Percentiles rank a stretch among this genome's conserved stretches.
phyloP scores from a whole-genome alignment of 1,140 invertebrate species.

The Tetragonula clypearis region DNA sequence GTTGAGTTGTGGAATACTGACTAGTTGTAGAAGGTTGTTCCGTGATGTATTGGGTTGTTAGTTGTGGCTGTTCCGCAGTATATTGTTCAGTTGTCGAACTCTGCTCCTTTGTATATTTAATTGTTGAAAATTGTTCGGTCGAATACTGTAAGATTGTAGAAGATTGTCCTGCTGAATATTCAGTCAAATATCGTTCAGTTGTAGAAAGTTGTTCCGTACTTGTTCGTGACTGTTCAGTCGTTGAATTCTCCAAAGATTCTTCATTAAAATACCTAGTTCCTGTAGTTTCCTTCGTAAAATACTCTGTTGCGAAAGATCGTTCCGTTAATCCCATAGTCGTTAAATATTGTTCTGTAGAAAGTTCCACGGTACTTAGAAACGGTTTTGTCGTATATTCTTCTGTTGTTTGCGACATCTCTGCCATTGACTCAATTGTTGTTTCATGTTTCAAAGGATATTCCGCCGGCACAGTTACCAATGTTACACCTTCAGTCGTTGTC shows the following conservation, averaged over 20 bases:
- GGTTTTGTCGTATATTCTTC: conserved; percentile 4
- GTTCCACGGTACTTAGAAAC: conserved; percentile 2
- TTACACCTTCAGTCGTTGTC: neutral
- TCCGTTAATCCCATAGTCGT: neutral
- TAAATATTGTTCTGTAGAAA: neutral
- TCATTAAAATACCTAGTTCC: neutral
- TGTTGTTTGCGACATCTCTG: neutral
- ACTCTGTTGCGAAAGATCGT: conserved; percentile 1
- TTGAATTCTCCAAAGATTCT: neutral
- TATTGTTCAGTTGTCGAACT: neutral
- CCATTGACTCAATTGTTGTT: conserved; percentile 5
- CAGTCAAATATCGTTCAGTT: neutral
- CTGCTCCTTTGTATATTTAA: conserved; percentile 1
- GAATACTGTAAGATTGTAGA: conserved; percentile 1
- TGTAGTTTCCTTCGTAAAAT: conserved; percentile 5
- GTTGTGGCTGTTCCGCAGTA: conserved; percentile 27
- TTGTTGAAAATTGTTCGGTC: conserved; percentile 26
- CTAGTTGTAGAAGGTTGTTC: conserved; percentile 1
- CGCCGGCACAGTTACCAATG: conserved; percentile 21
- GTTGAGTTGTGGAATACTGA: neutral
- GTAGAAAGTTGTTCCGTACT: no score
- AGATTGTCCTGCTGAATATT: neutral
- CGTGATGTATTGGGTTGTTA: neutral
- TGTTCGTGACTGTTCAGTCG: conserved; percentile 18
- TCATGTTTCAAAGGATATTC: conserved; percentile 9